Conservation (phyloP, 92 coral and sea anemone species). For the Parazoanthus swiftii region DNA sequence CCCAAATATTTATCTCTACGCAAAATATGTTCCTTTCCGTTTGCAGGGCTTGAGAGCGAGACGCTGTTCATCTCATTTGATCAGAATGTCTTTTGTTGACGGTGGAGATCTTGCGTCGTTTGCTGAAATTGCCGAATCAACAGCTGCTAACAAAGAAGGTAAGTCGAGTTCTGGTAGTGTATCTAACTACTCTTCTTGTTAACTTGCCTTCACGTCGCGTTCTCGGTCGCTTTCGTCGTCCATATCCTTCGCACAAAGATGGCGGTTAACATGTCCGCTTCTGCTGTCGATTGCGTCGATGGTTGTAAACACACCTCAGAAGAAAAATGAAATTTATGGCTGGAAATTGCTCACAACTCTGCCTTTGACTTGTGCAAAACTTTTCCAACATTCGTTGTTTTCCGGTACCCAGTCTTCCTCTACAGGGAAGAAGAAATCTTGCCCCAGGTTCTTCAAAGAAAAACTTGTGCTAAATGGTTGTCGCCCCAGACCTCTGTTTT, state of each 20-base stretch:
- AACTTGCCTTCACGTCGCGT: conserved; percentile 10
- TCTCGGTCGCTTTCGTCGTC: conserved; percentile 15
- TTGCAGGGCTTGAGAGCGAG: conserved; percentile 31
- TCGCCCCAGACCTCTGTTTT: conserved; percentile 94
- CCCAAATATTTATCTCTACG: not conserved
- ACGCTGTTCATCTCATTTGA: conserved; percentile 31
- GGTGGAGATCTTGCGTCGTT: conserved; percentile 82
- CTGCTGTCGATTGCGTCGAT: not conserved
- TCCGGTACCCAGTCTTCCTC: conserved; percentile 97
- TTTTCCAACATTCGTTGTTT: conserved; percentile 53
- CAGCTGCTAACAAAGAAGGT: conserved; percentile 78
- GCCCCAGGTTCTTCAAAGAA: conserved; percentile 92
- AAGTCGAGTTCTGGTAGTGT: conserved; percentile 12
- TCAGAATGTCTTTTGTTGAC: conserved; percentile 76
- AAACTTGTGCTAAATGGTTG: conserved; percentile 63
- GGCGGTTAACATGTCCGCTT: conserved; percentile 54
- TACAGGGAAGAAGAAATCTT: conserved; percentile 65
- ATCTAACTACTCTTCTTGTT: not conserved
- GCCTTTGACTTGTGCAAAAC: conserved; percentile 39
- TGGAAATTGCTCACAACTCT: conserved; percentile 11
- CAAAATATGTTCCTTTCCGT: conserved; percentile 14
- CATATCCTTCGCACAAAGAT: conserved; percentile 47
- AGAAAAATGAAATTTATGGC: not conserved
- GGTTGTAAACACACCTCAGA: conserved; percentile 1
- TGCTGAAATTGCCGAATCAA: conserved; percentile 86